Conservation (phyloP, 2,888 invertebrate species). For the Ophion obscuratus region DNA sequence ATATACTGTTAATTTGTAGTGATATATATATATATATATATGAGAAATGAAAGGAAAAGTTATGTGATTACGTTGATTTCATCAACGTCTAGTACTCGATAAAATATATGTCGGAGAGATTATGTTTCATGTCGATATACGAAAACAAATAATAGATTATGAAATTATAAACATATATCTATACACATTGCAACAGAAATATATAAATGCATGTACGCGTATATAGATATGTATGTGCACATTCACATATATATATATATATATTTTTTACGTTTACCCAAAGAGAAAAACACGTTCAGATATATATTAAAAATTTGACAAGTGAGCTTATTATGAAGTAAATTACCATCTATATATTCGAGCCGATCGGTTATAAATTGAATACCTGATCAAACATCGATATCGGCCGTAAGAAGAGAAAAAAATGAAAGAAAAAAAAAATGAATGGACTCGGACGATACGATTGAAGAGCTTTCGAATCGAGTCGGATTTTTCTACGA, state of each 20-base stretch:
- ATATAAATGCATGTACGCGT: constrained; percentile 65
- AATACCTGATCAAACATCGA: constrained; percentile 65
- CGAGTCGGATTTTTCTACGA: constrained; percentile 75
- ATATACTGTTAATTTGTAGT: constrained; percentile 78
- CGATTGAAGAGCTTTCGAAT: constrained; percentile 60
- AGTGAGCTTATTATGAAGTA: constrained; percentile 74
- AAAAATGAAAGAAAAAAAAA: constrained; percentile 62
- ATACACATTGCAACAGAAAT: constrained; percentile 64
- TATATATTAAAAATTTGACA: constrained; percentile 63
- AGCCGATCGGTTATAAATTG: constrained; percentile 64
- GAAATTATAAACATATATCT: constrained; percentile 62
- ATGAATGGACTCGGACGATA: constrained; percentile 67
- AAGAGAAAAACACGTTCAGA: constrained; percentile 77
- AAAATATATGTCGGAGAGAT: constrained; percentile 77
- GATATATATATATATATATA: constrained; percentile 57
- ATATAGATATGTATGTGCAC: constrained; percentile 59
- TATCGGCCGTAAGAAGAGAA: constrained; percentile 40
- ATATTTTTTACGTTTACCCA: constrained; percentile 82
- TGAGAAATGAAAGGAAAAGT: constrained; percentile 54
- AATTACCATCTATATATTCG: constrained; percentile 52
- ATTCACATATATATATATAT: constrained; percentile 70
- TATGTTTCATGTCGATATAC: constrained; percentile 78
- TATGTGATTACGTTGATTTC: constrained; percentile 79
- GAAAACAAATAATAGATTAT: constrained; percentile 68
- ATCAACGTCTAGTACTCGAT: constrained; percentile 75